Evolutionary conservation across 1,140 invertebrate species (phyloP), one percentile per base, ranked within the genome.

Genomic region (Sitodiplosis mosellana): DNA sequence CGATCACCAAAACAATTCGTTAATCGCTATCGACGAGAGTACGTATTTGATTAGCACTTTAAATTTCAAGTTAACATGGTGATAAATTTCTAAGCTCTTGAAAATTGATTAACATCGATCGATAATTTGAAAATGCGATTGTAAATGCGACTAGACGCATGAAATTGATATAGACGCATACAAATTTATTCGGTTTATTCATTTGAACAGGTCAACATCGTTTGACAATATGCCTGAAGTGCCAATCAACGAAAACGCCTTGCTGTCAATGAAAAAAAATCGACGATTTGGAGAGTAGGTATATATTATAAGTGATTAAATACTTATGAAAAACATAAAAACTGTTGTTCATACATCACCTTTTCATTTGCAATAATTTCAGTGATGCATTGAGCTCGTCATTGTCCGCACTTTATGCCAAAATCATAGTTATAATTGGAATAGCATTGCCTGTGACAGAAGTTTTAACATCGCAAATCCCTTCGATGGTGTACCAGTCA

Each of bases 381-480:
- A 69, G 68, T 46, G 67, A 69, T 59, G 64, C 64, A 15, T 56
- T 69, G 33, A 67, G 64, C 18, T 59, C 63, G 7, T 63, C 69
- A 27, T 59, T 84, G 33, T 83, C 80, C 54, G 80, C 80, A 2
- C 66, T 83, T 3, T 87, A 85, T 63, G 78, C 75, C 21, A 83
- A 84, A 55, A 59, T 84, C 2, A 56, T 86, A 45, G 77, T 85
- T 11, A 75, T 85, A 2, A 66, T 85, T 42, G 83, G 81, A 5
- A 74, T 81, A 43, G 74, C 74, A 33, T 68, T 78, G 45, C 75
- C 76, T 4, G 70, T 77, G 48, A 76, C 74, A 14, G 75, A 78
- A 54, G 74, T 75, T 42, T 74, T 80, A 42, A 75, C 76, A 34
- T 66, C 71, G 40, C 65, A 71, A 57, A 73, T 79, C 34, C 73